Evolutionary conservation across 2,888 invertebrate species (phyloP).

Genomic region (Cerceris ruficornis): DNA sequence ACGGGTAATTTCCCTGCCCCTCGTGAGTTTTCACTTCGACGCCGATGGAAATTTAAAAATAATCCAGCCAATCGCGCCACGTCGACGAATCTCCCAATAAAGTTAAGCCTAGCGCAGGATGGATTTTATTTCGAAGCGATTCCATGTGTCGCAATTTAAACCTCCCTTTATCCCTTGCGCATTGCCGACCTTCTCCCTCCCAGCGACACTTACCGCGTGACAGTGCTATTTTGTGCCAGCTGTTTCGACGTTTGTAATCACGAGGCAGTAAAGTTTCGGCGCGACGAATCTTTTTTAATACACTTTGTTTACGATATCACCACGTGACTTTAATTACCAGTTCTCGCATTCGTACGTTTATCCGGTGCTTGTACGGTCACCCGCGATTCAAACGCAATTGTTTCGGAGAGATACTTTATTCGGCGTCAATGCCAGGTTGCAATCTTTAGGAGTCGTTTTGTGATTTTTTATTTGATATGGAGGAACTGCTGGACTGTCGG

Average conservation of each 20-base stretch:
- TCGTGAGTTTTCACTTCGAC: slow-evolving; percentile 48
- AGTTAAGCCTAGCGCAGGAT: slow-evolving; percentile 51
- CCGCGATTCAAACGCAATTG: too few relatives aligned
- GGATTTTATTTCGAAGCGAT: slow-evolving; percentile 60
- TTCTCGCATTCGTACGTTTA: too few relatives aligned
- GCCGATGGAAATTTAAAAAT: slow-evolving; percentile 45
- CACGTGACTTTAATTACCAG: too few relatives aligned
- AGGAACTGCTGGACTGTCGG: too few relatives aligned
- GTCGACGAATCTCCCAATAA: slow-evolving; percentile 49
- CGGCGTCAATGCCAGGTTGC: too few relatives aligned
- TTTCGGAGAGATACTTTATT: too few relatives aligned
- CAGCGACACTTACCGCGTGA: slow-evolving; percentile 16
- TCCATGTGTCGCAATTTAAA: slow-evolving; percentile 57
- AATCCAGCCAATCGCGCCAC: slow-evolving; percentile 38
- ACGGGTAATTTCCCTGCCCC: slow-evolving; percentile 31
- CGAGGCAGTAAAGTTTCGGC: slow-evolving; percentile 39
- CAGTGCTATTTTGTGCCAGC: slow-evolving; percentile 51
- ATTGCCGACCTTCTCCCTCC: neutral
- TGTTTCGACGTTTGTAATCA: slow-evolving; percentile 62
- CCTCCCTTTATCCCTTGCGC: slow-evolving; percentile 11
- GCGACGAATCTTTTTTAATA: slow-evolving; percentile 38
- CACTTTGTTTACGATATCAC: slow-evolving; percentile 9
- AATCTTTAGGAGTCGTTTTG: too few relatives aligned
- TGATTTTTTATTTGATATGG: too few relatives aligned
- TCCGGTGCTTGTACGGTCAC: too few relatives aligned